Evolutionary conservation across 2,888 invertebrate genomes (phyloP), one percentile per base, ranked within the genome.

Genomic region (Acanthosepion lycidas): DNA sequence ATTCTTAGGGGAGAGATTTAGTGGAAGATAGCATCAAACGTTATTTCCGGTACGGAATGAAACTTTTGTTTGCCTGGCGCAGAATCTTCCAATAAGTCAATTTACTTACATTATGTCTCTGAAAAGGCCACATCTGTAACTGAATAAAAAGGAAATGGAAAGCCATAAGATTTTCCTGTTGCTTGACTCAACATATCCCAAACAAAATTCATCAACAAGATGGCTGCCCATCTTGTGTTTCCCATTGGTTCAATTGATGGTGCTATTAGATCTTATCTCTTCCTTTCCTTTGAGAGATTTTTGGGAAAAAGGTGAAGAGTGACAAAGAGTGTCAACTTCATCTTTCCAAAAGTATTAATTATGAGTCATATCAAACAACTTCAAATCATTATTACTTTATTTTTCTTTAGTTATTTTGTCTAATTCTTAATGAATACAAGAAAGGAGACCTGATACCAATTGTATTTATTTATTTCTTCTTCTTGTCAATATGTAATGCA

Each of bases 161-260:
- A 78, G 78, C 78, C 78, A 78, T n/a, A 78, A 78, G n/a, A 78
- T 78, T 78, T 78, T 78, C 78, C 78, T 78, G n/a, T 78, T 78
- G n/a, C 78, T 78, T 78, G 78, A 78, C 78, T 78, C 12, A 33
- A 78, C 78, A 33, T 78, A 78, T 78, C 78, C n/a, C 78, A 78
- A 33, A 78, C n/a, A 9, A 78, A 78, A 78, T 78, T 78, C 18
- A 78, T 78, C 78, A 78, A 12, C 78, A 78, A 78, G n/a, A 78
- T 78, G n/a, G 78, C n/a, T 33, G 4, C 78, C 78, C n/a, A 33
- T 33, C n/a, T 78, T 12, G 12, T 78, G 78, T 78, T n/a, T n/a
- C n/a, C 78, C n/a, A 78, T 78, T 78, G 15, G n/a, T 9, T 78
- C 78, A 78, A n/a, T 78, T 33, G n/a, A 78, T 78, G 78, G n/a